Evolutionary conservation across 2,888 invertebrate species (phyloP), one percentile per base, ranked within the genome.

Genomic region (Caenorhabditis macrosperma): DNA sequence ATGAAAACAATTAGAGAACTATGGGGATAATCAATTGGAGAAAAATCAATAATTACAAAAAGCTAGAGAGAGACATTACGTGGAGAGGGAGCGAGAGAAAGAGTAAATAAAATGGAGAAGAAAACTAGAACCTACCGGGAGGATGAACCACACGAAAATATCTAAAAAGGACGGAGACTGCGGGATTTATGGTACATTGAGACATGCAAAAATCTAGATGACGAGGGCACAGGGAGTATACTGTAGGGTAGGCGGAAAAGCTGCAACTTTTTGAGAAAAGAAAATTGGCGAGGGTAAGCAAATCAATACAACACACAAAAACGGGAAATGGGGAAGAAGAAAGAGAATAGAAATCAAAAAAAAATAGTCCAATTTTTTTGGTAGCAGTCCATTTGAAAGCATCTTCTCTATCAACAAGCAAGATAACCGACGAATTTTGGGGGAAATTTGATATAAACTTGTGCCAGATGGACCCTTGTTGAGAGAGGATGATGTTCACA

Each of bases 101-200:
- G 48, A 24, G 10, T 10, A 48, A 48, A 9, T 15, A 9, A 48
- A 48, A n/a, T n/a, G n/a, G 48, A 46, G 24, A 38, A 38, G 3
- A 9, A 9, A 15, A 38, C 6, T 10, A 38, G 15, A 9, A 38
- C 6, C 38, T 38, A 33, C 33, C 33, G 38, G 15, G n/a, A n/a
- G n/a, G n/a, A n/a, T n/a, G n/a, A 38, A 38, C 38, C 5, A 10
- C 9, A 3, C 38, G 38, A 12, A 38, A 38, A 38, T 12, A 12
- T 9, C 6, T 9, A 5, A 12, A 38, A 7, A 15, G 50, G 6
- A 33, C 5, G 33, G 10, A 5, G 6, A 33, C 33, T 33, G 6
- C 35, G 35, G 68, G 59, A 35, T 28, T 69, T 69, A 69, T 69
- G 60, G 60, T 69, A 69, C 69, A 69, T 60, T 69, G 41, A 52